Evolutionary conservation across 2,888 invertebrate species (phyloP), one percentile per base, ranked within the genome.

Genomic region (Tipula helvola): DNA sequence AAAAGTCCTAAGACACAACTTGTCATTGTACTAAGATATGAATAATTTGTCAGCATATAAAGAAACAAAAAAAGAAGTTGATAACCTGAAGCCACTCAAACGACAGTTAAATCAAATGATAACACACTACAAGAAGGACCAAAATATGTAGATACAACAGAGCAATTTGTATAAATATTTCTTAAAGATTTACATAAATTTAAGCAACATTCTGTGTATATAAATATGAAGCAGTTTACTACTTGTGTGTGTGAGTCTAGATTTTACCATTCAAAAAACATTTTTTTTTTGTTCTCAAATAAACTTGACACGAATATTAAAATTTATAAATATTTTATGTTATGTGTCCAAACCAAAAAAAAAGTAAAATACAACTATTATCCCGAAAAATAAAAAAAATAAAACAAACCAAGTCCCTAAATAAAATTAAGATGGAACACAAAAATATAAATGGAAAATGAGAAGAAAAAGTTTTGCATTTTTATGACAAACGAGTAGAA

Each of bases 71-170:
- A 28, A 71, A 71, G 28, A 71, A 28, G 71, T 71, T 71, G 71
- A 71, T 71, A 71, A 71, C 71, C 71, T 71, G 71, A 28, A 71
- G 71, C 71, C 71, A 71, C 71, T 71, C 71, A 71, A 71, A 71
- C 71, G 71, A 71, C 71, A 71, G 71, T 71, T 71, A 71, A 71
- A 71, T 71, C 71, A 71, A 71, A 71, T 71, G 71, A 71, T 71
- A 71, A 18, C 28, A 71, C 71, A 18, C 71, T 8, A 28, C 28
- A 71, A 71, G 52, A 71, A 71, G 71, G 71, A n/a, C 52, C 52
- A n/a, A n/a, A 52, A 52, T 13, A 16, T 52, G 52, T 52, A 52
- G 28, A 28, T 28, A 2, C 28, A 2, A 71, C 71, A 71, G 28
- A 71, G 28, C 71, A 28, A 71, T 71, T 57, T 57, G 52, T 57